These are phyloP conservation scores for Rhodeus uyekii DNA, from an alignment of 2,797 vertebrate genomes.

Conservation along the genomic window DNA sequence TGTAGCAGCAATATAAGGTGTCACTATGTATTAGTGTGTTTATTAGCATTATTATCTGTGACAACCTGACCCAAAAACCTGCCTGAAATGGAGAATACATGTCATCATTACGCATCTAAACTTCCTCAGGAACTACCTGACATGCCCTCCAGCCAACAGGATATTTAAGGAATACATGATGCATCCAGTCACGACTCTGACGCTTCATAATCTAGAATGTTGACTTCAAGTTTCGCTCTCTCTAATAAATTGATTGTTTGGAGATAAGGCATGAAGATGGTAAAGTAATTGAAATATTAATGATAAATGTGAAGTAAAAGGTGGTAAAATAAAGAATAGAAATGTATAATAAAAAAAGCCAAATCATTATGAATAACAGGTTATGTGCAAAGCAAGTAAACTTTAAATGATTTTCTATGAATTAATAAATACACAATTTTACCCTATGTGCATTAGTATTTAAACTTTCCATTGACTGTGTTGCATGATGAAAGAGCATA, in stretches of 20 bases:
- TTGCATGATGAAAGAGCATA: too few species aligned
- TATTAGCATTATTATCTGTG: not conserved
- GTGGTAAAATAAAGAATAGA: not conserved
- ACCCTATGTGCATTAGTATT: not conserved
- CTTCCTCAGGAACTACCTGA: slow-evolving; percentile 35
- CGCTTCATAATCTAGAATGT: not conserved
- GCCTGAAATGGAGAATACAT: slow-evolving; percentile 25
- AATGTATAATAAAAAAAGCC: not conserved
- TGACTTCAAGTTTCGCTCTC: not conserved
- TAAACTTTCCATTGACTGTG: not conserved
- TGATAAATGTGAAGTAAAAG: not conserved
- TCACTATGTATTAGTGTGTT: not conserved
- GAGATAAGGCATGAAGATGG: not conserved
- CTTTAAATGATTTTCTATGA: too few species aligned
- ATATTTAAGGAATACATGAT: slow-evolving; percentile 7
- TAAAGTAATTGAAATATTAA: not conserved
- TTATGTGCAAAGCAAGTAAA: not conserved
- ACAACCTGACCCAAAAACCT: not conserved
- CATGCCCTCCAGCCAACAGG: slow-evolving; percentile 16
- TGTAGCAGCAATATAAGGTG: slow-evolving; percentile 1
- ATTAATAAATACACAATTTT: not conserved
- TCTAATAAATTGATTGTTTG: not conserved
- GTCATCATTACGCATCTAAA: slow-evolving; percentile 16
- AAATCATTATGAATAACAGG: not conserved
- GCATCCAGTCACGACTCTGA: not conserved